phyloP scores from a whole-genome alignment of 30 jellyfish, hydroid and myxozoan genomes.

The Clytia hemisphaerica region DNA sequence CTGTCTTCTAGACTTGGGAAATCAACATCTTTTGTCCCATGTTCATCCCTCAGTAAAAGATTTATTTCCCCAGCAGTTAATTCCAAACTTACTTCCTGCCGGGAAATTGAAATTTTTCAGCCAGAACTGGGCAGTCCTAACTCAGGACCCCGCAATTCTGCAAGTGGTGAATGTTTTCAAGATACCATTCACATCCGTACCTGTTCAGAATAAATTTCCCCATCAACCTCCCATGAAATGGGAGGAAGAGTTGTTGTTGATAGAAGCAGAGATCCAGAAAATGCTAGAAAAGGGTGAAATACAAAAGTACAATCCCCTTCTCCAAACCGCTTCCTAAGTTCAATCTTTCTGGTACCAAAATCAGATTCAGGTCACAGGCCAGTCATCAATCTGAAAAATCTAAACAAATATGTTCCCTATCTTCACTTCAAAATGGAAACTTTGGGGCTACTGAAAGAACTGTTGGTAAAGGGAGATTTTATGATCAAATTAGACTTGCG shows the following conservation, averaged over 20 bases:
- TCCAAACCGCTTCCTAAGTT: background rate
- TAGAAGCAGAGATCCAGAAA: background rate
- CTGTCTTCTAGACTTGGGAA: too few species aligned
- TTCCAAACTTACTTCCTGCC: background rate
- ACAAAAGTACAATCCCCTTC: background rate
- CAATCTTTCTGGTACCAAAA: background rate
- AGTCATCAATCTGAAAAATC: constrained; percentile 4
- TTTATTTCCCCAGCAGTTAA: background rate
- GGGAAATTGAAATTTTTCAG: constrained; percentile 1
- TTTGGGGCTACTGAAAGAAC: too few species aligned
- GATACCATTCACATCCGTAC: background rate
- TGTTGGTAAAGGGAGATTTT: too few species aligned
- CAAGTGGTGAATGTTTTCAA: background rate
- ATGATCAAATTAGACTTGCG: too few species aligned
- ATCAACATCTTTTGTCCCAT: background rate
- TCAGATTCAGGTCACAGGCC: background rate
- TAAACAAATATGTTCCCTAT: background rate
- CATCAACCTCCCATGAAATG: background rate
- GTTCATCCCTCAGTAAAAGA: background rate
- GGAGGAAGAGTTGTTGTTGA: background rate
- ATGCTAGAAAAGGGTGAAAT: background rate
- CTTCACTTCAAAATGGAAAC: too few species aligned
- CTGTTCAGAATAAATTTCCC: background rate
- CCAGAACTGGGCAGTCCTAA: background rate
- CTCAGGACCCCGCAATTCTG: constrained; percentile 1